phyloP scores from a whole-genome alignment of 2,888 invertebrate genomes.

The Timema podura region DNA sequence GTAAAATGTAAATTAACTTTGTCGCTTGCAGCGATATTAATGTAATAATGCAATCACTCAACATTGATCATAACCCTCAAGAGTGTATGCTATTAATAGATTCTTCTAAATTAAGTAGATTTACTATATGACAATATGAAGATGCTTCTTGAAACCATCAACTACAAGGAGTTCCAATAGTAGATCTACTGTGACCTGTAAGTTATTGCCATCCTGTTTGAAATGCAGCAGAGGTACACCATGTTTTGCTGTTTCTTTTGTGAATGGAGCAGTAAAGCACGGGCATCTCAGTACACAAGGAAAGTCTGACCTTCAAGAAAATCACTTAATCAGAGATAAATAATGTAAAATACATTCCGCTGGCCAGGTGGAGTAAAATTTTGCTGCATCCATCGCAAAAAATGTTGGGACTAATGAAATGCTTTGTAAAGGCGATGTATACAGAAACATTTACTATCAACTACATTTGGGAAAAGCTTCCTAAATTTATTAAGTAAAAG shows the following conservation, averaged over 20 bases:
- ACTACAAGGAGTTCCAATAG: slow-evolving; percentile 28
- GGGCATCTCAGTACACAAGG: too few relatives aligned
- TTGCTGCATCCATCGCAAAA: too few relatives aligned
- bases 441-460: background rate
- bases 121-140: slow-evolving; percentile 4
- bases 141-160: too few relatives aligned
- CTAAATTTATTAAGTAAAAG: slow-evolving; percentile 3
- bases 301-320: background rate
- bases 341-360: background rate
- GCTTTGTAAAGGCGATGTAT: background rate
- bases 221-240: slow-evolving; percentile 29
- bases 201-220: slow-evolving; percentile 21
- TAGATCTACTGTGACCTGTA: slow-evolving; percentile 34
- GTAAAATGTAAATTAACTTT: background rate
- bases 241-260: slow-evolving; percentile 32
- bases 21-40: slow-evolving; percentile 3
- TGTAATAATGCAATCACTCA: background rate
- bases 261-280: slow-evolving; percentile 3
- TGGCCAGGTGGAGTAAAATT: too few relatives aligned
- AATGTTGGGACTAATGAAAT: background rate
- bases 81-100: background rate
- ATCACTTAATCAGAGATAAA: background rate
- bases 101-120: background rate
- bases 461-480: slow-evolving; percentile 2
- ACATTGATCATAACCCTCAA: background rate